phyloP scores from a whole-genome alignment of 1,140 invertebrate species.

The Sarcophaga bullata region DNA sequence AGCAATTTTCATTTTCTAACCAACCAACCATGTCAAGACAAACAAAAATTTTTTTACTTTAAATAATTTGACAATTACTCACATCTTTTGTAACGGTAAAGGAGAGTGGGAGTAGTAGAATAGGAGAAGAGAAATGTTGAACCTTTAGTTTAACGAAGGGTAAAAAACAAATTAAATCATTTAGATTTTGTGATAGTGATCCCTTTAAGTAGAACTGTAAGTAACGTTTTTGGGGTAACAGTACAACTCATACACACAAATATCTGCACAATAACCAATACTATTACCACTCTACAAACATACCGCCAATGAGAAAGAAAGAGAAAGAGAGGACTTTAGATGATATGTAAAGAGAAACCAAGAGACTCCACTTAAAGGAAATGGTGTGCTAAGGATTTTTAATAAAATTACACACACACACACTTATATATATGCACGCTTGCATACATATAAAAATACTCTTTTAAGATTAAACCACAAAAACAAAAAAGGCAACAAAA shows the following conservation, averaged over 20 bases:
- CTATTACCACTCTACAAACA: no score
- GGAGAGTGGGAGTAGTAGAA: constrained; percentile 30
- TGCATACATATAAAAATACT: no score
- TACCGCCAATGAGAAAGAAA: not conserved
- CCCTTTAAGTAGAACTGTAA: constrained; percentile 46
- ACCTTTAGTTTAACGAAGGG: constrained; percentile 57
- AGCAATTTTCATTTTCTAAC: constrained; percentile 57
- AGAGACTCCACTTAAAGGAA: constrained; percentile 27
- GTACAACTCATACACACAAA: not conserved
- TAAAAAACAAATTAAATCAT: constrained; percentile 65
- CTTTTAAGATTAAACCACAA: constrained; percentile 19
- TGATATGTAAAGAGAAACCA: constrained; percentile 11
- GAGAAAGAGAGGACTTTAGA: not conserved
- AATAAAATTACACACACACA: not conserved
- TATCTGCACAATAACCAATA: not conserved
- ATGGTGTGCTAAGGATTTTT: constrained; percentile 40
- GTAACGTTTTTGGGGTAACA: constrained; percentile 42
- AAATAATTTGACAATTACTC: constrained; percentile 67
- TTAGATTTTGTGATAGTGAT: constrained; percentile 56
- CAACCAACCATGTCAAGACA: constrained; percentile 60
- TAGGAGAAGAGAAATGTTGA: not conserved
- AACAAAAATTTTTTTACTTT: constrained; percentile 64
- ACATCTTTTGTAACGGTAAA: constrained; percentile 50
- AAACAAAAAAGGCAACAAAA: constrained; percentile 15
- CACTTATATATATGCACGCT: no score